Percentiles rank a stretch among this genome's conserved stretches.
Evolutionary conservation across 2,113 vertebrate genomes (phyloP).

Genomic region (Brachyhypopomus gauderio): DNA sequence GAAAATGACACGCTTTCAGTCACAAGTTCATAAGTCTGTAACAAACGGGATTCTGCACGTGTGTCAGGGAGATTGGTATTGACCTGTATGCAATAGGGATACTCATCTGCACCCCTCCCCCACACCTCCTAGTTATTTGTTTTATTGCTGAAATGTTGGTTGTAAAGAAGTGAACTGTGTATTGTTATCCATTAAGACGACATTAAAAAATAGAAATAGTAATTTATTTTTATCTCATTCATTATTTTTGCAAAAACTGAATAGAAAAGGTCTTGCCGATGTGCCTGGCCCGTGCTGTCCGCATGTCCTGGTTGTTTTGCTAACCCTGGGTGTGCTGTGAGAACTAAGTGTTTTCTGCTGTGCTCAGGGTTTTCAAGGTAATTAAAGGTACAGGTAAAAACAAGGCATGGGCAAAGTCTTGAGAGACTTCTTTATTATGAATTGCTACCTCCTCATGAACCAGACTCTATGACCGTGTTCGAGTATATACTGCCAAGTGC

Average conservation of each 20-base stretch:
- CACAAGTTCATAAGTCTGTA: conserved; percentile 4
- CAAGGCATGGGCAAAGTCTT: conserved; percentile 17
- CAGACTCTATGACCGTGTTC: not conserved
- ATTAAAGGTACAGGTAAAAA: conserved; percentile 33
- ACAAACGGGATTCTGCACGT: conserved; percentile 2
- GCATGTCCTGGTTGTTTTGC: conserved; percentile 6
- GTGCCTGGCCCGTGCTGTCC: not conserved
- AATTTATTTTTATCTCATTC: not conserved
- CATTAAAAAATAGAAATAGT: too few species aligned
- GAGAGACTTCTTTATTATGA: conserved; percentile 9
- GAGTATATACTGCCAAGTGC: not conserved
- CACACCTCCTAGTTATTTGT: not conserved
- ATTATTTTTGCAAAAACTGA: not conserved
- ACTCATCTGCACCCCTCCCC: not conserved
- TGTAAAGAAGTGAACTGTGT: not conserved
- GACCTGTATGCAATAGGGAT: not conserved
- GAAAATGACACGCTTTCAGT: conserved; percentile 3
- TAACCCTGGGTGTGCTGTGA: not conserved
- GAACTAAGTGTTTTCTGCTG: conserved; percentile 24
- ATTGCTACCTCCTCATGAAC: conserved; percentile 6
- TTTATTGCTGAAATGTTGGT: too few species aligned
- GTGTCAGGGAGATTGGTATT: not conserved
- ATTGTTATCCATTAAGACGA: too few species aligned
- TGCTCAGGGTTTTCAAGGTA: conserved; percentile 18
- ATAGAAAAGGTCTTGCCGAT: not conserved